A percentile compares a stretch with the other conserved stretches of the same genome.
Conservation (phyloP, 2,113 vertebrate species). For the Leucopsar rothschildi region DNA sequence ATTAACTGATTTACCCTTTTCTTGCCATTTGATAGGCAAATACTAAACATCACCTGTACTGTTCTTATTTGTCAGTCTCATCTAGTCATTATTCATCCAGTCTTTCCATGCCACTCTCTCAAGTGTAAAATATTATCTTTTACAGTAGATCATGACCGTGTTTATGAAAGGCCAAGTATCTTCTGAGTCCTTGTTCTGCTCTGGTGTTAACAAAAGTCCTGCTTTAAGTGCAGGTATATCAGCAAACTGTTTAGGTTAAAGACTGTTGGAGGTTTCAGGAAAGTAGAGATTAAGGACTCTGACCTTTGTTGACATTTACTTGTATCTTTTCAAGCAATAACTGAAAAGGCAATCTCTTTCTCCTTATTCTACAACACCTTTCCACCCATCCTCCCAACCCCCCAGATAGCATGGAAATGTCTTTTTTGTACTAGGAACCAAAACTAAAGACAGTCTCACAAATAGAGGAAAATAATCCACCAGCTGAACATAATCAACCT, state of each 20-base stretch:
- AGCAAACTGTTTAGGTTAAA: not conserved
- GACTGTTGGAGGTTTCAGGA: not conserved
- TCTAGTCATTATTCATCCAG: not conserved
- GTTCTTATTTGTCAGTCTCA: not conserved
- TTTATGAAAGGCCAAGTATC: not conserved
- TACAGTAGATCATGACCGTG: not conserved
- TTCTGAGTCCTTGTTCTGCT: not conserved
- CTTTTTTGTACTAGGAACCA: not conserved
- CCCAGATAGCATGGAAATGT: not conserved
- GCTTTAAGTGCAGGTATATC: not conserved
- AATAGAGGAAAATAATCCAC: not conserved
- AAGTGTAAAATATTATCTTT: not conserved
- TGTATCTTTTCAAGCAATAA: not conserved
- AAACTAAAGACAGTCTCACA: not conserved
- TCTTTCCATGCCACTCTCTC: not conserved
- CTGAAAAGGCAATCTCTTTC: not conserved
- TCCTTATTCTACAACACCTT: not conserved
- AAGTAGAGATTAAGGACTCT: not conserved
- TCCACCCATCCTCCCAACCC: fast-evolving
- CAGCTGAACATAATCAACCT: not conserved
- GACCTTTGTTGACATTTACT: not conserved
- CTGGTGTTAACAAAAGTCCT: not conserved
- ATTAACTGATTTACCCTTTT: not conserved
- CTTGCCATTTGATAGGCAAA: not conserved
- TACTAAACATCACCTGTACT: not conserved